Base-by-base conservation (phyloP, 2,888 invertebrate genomes). In the Tinea pellionella region DNA sequence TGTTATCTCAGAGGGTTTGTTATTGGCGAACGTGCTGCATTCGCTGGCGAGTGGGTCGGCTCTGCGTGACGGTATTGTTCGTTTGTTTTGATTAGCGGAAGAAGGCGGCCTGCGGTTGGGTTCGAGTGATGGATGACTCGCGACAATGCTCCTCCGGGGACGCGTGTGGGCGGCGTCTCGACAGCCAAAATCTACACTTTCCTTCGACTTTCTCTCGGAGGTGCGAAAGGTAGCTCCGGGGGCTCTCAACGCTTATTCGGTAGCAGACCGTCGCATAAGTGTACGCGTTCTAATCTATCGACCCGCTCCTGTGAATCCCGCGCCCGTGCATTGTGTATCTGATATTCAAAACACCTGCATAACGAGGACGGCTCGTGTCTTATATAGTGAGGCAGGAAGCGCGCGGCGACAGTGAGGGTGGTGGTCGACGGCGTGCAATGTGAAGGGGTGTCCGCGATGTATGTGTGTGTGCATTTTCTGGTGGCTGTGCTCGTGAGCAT, bases 181-280 rank as follows among this genome's bases (percentile, higher is more conserved):
- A 76, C 83, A 80, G 82, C 79, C 83, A 82, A 86, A 86, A 84
- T 85, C 81, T 81, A 80, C 85, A 80, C 87, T 86, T 87, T 86
- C 87, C 86, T 86, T 78, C 77, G 74, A 85, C 87, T 87, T 86
- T 87, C 87, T 85, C 87, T 87, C 74, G 71, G 86, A 86, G 84
- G 86, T 86, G 86, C 84, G 82, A 85, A 84, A 80, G 86, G 84
- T 80, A 79, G 79, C 75, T 74, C 76, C 73, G 77, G 80, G 82
- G 83, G 81, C 80, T 80, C 76, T 76, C 80, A 73, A 73, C 80
- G 78, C 75, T 83, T 83, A 81, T 83, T 86, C 86, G 74, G 86
- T 85, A 85, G 84, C 80, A 72, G 78, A 73, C 59, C 82, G 74
- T 73, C 78, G 79, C 82, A 79, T 80, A 80, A 81, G 83, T 79